phyloP scores from a whole-genome alignment of 2,113 vertebrate species.

The Gymnobelideus leadbeateri region DNA sequence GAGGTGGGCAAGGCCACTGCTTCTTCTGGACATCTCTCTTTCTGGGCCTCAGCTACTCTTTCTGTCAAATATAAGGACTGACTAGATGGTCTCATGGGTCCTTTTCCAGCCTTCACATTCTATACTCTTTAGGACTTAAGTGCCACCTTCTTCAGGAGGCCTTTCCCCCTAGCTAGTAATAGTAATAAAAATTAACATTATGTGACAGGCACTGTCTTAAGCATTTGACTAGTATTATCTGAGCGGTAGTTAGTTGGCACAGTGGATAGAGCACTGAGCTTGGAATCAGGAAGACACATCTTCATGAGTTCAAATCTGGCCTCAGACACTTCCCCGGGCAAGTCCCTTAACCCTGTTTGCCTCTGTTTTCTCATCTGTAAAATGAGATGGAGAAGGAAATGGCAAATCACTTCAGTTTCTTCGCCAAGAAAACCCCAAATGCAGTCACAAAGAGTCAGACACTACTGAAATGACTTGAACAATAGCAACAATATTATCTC shows the following conservation, averaged over 20 bases:
- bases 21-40: neutral
- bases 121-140: neutral
- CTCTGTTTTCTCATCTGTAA: neutral
- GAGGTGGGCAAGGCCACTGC: neutral
- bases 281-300: neutral
- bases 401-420: no score
- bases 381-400: no score
- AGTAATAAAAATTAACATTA: neutral
- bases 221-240: neutral
- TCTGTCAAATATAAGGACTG: neutral
- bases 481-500: no score
- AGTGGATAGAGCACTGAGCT: neutral
- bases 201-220: neutral
- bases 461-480: no score
- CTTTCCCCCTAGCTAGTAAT: neutral
- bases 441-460: no score
- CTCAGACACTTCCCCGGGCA: neutral
- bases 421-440: no score
- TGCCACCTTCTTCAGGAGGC: neutral
- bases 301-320: neutral
- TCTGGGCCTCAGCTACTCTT: neutral
- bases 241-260: neutral
- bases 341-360: neutral
- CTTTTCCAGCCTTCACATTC: neutral
- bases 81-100: neutral